These are phyloP conservation scores for Vanessa cardui DNA, from an alignment of 2,888 invertebrate species.

Conservation along the genomic window DNA sequence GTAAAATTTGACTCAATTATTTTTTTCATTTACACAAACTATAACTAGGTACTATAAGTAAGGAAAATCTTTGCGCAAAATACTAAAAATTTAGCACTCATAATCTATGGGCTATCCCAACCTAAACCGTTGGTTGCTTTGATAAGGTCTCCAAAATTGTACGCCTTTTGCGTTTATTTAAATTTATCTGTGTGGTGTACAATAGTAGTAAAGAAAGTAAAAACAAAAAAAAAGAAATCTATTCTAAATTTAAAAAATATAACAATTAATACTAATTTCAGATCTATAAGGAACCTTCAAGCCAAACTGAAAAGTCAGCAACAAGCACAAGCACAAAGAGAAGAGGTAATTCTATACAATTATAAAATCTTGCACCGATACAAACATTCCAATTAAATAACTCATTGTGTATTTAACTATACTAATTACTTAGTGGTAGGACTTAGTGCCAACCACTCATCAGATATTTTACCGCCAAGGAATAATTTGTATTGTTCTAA, in stretches of 20 bases:
- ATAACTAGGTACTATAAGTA: no score
- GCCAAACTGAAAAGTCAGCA: slow-evolving; percentile 94
- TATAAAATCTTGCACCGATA: not conserved
- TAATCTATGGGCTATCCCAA: no score
- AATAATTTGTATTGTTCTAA: no score
- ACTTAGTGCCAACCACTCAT: no score
- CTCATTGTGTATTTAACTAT: not conserved
- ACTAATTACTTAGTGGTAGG: not conserved
- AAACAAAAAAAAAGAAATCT: not conserved
- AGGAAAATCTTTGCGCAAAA: no score
- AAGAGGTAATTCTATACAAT: slow-evolving; percentile 81
- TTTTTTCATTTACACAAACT: not conserved
- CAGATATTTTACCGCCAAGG: no score
- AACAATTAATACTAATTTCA: slow-evolving; percentile 67
- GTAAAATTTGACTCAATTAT: slow-evolving; percentile 77
- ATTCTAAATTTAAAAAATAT: not conserved
- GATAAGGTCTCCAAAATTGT: no score
- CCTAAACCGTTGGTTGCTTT: no score
- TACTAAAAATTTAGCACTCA: no score
- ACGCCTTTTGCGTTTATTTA: no score
- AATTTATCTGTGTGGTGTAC: no score
- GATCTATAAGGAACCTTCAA: slow-evolving; percentile 95
- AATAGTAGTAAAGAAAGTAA: no score
- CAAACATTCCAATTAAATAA: not conserved
- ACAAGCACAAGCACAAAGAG: slow-evolving; percentile 89